phyloP scores from a whole-genome alignment of 2,797 vertebrate species.

The Meriones psammophilus region DNA sequence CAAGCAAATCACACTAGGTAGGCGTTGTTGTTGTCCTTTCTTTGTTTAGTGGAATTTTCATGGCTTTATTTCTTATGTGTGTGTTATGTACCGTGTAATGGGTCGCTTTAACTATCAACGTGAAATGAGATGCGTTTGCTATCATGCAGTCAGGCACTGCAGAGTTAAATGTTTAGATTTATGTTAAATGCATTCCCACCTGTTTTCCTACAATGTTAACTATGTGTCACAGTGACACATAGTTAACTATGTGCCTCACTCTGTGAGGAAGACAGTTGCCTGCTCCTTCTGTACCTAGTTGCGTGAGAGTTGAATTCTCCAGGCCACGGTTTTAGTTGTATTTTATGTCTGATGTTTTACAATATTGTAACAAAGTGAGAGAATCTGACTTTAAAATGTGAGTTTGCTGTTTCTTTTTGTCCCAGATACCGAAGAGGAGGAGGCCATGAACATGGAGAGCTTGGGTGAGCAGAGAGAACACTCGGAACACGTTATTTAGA shows the following conservation, averaged over 20 bases:
- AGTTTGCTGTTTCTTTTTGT: slow-evolving; percentile 74
- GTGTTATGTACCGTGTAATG: not conserved
- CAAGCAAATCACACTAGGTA: slow-evolving; percentile 78
- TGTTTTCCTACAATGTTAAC: slow-evolving; percentile 11
- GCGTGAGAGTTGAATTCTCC: slow-evolving; percentile 1
- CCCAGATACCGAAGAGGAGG: slow-evolving; percentile 86
- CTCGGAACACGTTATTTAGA: not conserved
- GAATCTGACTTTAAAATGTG: slow-evolving; percentile 51
- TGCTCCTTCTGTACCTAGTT: not conserved
- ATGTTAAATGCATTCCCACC: not conserved
- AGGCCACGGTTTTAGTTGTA: not conserved
- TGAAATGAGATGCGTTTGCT: slow-evolving; percentile 31
- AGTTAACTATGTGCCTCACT: no score
- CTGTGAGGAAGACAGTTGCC: slow-evolving; percentile 1
- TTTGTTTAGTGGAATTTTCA: slow-evolving; percentile 35
- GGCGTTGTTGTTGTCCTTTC: not conserved
- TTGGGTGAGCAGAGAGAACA: slow-evolving; percentile 85
- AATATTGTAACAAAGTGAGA: not conserved
- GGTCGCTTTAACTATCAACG: not conserved
- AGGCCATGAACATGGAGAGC: slow-evolving; percentile 85
- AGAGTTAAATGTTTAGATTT: not conserved
- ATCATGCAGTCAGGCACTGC: slow-evolving; percentile 8
- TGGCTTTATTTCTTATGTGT: not conserved
- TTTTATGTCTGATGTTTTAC: slow-evolving; percentile 6
- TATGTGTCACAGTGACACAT: not conserved